A percentile compares a stretch with the other conserved stretches of the same genome.
phyloP scores from a whole-genome alignment of 2,888 invertebrate species.

The Calameuta idolon region DNA sequence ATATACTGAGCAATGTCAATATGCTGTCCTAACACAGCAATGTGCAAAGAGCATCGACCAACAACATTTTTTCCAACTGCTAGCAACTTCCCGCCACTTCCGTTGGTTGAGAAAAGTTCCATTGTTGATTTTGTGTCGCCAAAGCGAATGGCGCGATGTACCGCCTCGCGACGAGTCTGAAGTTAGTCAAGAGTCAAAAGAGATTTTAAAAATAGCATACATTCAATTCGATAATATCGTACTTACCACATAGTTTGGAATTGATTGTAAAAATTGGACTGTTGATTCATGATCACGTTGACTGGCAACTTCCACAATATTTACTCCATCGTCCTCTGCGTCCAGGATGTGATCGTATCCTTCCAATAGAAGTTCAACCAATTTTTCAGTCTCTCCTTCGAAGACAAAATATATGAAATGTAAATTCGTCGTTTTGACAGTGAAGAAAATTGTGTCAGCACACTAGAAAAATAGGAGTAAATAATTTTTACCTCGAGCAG shows the following conservation, averaged over 20 bases:
- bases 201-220: background rate
- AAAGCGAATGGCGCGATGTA: conserved; percentile 79
- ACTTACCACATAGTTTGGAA: conserved; percentile 82
- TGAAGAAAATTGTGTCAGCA: background rate
- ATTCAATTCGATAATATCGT: conserved; percentile 26
- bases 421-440: background rate
- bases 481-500: conserved; percentile 76
- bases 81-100: conserved; percentile 69
- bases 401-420: conserved; percentile 11
- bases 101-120: conserved; percentile 69
- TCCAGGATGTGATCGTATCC: conserved; percentile 91
- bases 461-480: background rate
- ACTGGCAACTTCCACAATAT: conserved; percentile 78
- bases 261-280: conserved; percentile 77
- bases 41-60: conserved; percentile 85
- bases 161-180: conserved; percentile 81
- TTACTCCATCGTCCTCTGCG: conserved; percentile 77
- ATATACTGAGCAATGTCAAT: conserved; percentile 85
- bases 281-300: conserved; percentile 78
- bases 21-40: conserved; percentile 86
- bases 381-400: conserved; percentile 74
- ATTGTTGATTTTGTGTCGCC: conserved; percentile 75
- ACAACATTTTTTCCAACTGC: conserved; percentile 76
- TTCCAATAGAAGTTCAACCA: conserved; percentile 79
- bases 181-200: conserved; percentile 20